phyloP scores from a whole-genome alignment of 64 coral and sea anemone genomes.

The Dendrophyllia cribrosa region DNA sequence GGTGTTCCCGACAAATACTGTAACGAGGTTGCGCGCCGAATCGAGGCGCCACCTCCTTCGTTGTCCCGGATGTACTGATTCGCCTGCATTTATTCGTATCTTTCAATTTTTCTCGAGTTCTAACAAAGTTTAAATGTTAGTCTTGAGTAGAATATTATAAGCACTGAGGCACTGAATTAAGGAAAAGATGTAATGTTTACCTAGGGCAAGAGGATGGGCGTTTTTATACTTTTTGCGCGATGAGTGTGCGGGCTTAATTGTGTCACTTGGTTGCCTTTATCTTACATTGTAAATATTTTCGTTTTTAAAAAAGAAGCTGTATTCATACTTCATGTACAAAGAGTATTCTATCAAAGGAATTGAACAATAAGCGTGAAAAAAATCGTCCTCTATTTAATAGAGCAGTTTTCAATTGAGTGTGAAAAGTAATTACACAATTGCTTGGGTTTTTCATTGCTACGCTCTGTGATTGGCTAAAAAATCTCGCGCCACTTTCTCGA shows the following conservation, averaged over 20 bases:
- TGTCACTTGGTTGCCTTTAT: neutral
- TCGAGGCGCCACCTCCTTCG: constrained; percentile 89
- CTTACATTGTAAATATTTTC: constrained; percentile 40
- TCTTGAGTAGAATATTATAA: neutral
- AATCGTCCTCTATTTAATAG: neutral
- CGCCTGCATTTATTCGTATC: neutral
- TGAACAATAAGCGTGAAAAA: neutral
- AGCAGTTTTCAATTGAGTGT: too few species aligned
- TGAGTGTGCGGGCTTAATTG: neutral
- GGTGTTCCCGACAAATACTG: constrained; percentile 98
- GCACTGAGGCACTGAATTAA: neutral
- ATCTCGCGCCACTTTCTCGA: too few species aligned
- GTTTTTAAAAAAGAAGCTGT: neutral
- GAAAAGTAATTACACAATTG: too few species aligned
- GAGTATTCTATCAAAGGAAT: constrained; percentile 19
- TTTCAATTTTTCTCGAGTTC: neutral
- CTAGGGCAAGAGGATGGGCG: neutral
- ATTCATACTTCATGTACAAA: neutral
- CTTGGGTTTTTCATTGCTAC: too few species aligned
- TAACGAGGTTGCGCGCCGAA: constrained; percentile 98
- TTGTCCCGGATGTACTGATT: constrained; percentile 80
- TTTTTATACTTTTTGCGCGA: neutral
- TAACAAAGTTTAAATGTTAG: neutral
- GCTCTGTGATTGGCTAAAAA: too few species aligned
- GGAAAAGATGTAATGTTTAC: neutral